Conservation (phyloP, 2,797 vertebrate species). For the Sarcophilus harrisii region DNA sequence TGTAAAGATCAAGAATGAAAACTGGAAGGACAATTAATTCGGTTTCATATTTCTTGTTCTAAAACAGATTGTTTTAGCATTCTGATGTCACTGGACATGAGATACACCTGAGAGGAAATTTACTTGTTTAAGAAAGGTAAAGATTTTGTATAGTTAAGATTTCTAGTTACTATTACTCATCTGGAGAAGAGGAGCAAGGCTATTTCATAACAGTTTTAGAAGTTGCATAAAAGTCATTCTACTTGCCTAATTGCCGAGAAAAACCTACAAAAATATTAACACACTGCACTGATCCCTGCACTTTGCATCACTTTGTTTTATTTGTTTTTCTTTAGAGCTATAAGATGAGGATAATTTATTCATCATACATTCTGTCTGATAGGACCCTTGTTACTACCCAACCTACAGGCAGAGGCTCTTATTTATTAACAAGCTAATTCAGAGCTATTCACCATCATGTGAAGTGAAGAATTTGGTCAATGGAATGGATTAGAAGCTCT, state of each 20-base stretch:
- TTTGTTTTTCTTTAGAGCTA: conserved; percentile 42
- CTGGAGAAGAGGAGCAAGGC: conserved; percentile 1
- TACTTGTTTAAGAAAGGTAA: conserved; percentile 16
- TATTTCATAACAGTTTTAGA: neutral
- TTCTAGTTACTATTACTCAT: conserved; percentile 6
- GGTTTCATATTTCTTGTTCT: neutral
- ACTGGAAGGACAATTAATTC: neutral
- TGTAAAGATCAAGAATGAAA: neutral
- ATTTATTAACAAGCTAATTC: conserved; percentile 56
- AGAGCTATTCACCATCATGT: conserved; percentile 47
- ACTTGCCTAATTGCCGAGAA: conserved; percentile 35
- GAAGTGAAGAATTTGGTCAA: conserved; percentile 51
- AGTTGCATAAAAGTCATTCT: conserved; percentile 36
- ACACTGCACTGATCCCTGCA: neutral
- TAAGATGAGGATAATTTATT: conserved; percentile 47
- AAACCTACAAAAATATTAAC: conserved; percentile 17
- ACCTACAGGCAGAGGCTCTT: conserved; percentile 38
- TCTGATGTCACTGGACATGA: neutral
- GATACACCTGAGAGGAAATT: neutral
- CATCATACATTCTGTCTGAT: neutral
- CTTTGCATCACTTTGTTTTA: neutral
- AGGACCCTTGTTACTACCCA: conserved; percentile 19
- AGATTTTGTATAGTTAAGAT: neutral
- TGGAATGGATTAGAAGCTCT: conserved; percentile 40
- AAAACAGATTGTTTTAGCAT: neutral